Conservation (phyloP, 2,113 vertebrate genomes). For the Phyllostomus discolor region DNA sequence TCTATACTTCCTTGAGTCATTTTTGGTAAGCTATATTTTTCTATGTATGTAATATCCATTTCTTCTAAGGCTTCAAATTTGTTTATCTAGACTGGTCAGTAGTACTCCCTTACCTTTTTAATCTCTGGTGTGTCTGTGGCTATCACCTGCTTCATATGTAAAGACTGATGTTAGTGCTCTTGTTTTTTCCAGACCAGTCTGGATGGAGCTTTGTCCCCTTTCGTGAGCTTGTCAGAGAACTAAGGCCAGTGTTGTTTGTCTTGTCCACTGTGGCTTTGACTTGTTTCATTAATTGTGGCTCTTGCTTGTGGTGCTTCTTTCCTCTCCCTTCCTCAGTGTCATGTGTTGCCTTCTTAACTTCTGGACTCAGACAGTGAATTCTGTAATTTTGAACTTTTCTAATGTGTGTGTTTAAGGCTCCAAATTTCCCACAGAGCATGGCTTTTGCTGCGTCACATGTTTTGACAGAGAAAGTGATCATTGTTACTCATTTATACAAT, state of each 20-base stretch:
- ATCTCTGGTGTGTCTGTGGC: background rate
- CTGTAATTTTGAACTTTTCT: background rate
- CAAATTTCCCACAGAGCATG: background rate
- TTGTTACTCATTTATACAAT: background rate
- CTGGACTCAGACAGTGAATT: background rate
- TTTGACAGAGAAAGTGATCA: background rate
- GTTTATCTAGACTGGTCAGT: background rate
- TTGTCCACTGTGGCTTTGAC: background rate
- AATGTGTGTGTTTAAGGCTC: background rate
- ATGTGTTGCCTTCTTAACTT: background rate
- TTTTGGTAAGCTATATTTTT: background rate
- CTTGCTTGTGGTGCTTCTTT: background rate
- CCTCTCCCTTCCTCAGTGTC: background rate
- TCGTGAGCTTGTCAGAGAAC: background rate
- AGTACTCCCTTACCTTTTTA: background rate
- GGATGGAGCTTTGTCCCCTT: background rate
- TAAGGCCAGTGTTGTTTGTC: background rate
- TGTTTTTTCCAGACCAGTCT: background rate
- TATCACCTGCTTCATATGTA: background rate
- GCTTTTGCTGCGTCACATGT: background rate
- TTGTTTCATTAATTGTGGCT: background rate
- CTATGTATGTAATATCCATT: background rate
- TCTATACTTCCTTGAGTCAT: background rate
- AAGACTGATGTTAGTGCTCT: background rate
- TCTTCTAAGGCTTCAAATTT: background rate